Conservation (phyloP, 2,888 invertebrate genomes). For the Patella depressa region DNA sequence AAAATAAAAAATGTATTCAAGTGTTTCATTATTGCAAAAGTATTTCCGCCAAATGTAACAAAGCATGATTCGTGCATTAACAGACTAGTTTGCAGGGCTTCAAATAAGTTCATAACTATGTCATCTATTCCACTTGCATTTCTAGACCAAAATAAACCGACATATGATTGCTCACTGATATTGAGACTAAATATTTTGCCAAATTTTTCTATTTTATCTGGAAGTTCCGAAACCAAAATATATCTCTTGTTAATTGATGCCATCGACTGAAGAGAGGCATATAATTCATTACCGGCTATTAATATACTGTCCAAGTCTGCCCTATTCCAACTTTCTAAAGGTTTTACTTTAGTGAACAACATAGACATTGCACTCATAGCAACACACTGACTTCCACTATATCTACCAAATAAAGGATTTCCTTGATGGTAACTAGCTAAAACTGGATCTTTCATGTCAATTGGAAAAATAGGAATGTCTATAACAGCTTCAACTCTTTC, state of each 20-base stretch:
- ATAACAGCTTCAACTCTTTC: too few relatives aligned
- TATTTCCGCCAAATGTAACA: background rate
- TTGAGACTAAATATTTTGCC: too few relatives aligned
- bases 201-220: too few relatives aligned
- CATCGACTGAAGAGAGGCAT: background rate
- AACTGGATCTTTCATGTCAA: too few relatives aligned
- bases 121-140: background rate
- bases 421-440: conserved; percentile 1
- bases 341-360: background rate
- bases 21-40: conserved; percentile 1
- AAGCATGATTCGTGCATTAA: background rate
- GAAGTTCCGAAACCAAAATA: too few relatives aligned
- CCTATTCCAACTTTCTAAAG: background rate
- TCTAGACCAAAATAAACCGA: too few relatives aligned
- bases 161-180: too few relatives aligned
- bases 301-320: background rate
- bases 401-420: background rate
- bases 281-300: background rate
- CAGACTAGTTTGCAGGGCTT: background rate
- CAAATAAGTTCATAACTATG: background rate
- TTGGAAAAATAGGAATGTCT: too few relatives aligned
- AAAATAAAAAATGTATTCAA: background rate
- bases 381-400: background rate
- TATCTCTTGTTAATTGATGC: too few relatives aligned
- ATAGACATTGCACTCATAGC: background rate